phyloP scores from a whole-genome alignment of 2,888 invertebrate genomes.

The Chorisops tibialis region DNA sequence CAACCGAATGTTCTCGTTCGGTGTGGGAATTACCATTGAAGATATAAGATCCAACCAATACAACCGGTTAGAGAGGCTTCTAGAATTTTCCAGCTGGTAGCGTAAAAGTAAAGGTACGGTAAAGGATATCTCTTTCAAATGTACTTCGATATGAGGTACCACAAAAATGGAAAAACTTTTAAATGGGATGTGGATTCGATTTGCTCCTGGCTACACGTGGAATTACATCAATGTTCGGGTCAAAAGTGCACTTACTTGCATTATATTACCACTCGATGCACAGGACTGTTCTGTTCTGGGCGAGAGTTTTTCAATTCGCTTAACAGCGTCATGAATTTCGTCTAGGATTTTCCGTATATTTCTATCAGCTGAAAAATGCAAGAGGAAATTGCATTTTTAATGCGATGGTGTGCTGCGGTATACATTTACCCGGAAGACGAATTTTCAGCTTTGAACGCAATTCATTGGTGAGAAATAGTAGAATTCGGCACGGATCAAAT shows the following conservation, averaged over 20 bases:
- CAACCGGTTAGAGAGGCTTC: too few species aligned
- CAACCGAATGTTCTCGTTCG: too few species aligned
- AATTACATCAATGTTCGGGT: background rate
- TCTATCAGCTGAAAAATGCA: constrained; percentile 35
- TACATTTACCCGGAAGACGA: constrained; percentile 36
- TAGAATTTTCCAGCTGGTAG: too few species aligned
- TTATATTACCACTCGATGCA: constrained; percentile 20
- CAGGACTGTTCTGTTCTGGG: constrained; percentile 8
- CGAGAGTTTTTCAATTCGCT: constrained; percentile 31
- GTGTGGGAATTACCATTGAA: too few species aligned
- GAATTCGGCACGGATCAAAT: constrained; percentile 36
- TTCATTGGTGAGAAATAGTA: constrained; percentile 36
- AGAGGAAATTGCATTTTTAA: constrained; percentile 12
- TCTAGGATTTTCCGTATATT: constrained; percentile 36
- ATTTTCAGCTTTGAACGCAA: constrained; percentile 36
- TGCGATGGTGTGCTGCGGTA: constrained; percentile 37
- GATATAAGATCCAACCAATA: too few species aligned
- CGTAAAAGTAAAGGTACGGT: too few species aligned
- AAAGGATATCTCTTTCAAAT: too few species aligned
- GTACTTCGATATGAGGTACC: too few species aligned
- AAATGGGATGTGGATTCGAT: too few species aligned
- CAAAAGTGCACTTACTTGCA: constrained; percentile 25
- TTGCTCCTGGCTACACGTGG: too few species aligned
- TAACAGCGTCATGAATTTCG: constrained; percentile 37
- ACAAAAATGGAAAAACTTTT: too few species aligned